These are phyloP conservation scores for Bursaphelenchus okinawaensis DNA, from an alignment of 2,888 invertebrate genomes.

Conservation along the genomic window DNA sequence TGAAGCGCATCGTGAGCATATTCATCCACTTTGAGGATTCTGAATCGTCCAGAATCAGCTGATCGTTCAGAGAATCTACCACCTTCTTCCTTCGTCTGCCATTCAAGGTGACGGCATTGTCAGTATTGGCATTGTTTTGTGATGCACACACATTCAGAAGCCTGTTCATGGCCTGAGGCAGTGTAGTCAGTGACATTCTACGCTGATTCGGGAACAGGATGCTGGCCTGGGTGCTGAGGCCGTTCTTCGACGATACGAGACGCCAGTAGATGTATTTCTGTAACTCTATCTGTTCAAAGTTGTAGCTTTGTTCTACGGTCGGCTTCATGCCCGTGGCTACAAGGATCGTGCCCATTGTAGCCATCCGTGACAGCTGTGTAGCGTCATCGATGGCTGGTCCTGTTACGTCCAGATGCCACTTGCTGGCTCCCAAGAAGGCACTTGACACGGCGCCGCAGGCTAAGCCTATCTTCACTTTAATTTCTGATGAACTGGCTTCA, in stretches of 20 bases:
- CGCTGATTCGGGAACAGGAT: conserved; percentile 32
- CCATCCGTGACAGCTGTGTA: conserved; percentile 18
- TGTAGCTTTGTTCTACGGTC: conserved; percentile 16
- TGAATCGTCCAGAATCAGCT: conserved; percentile 19
- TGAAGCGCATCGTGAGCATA: conserved; percentile 31
- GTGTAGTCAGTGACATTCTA: conserved; percentile 51
- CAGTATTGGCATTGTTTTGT: not conserved
- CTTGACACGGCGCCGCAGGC: conserved; percentile 31
- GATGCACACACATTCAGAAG: conserved; percentile 31
- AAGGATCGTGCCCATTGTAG: conserved; percentile 20
- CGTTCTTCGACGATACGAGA: conserved; percentile 11
- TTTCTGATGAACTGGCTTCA: conserved; percentile 48
- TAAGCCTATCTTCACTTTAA: conserved; percentile 44
- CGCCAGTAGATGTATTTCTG: conserved; percentile 13
- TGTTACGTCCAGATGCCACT: conserved; percentile 56
- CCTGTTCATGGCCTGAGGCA: conserved; percentile 51
- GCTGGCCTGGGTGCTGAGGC: conserved; percentile 2
- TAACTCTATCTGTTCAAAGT: conserved; percentile 17
- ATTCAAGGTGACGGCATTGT: conserved; percentile 14
- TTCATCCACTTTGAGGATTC: conserved; percentile 27
- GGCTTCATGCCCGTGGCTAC: conserved; percentile 24
- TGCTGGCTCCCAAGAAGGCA: conserved; percentile 47
- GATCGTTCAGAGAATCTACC: conserved; percentile 14
- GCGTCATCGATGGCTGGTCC: conserved; percentile 47
- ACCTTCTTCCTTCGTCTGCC: conserved; percentile 23